Evolutionary conservation across 2,888 invertebrate genomes (phyloP), one percentile per base, ranked within the genome.

Genomic region (Notodonta ziczac): DNA sequence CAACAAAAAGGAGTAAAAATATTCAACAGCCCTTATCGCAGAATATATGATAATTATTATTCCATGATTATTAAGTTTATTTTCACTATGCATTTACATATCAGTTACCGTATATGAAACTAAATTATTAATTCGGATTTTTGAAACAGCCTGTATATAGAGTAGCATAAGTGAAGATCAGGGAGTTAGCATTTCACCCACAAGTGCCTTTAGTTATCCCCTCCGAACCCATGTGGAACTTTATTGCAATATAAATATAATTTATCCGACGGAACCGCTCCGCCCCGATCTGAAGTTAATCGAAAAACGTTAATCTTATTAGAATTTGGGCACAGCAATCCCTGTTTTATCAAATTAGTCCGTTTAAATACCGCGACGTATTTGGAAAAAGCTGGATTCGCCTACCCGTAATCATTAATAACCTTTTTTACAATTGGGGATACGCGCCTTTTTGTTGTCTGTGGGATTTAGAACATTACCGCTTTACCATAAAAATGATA

Each of bases 271-370:
- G 56, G 64, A 57, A 55, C 66, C 62, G n/a, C 62, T 62, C 51
- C 55, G 40, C 12, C 64, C 63, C 61, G 52, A 57, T 66, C 42
- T 40, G 61, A 65, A 67, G 53, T 67, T 73, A 70, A 76, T 73
- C 60, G 67, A 70, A 73, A 72, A 73, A 76, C 63, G 67, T 76
- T 73, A 76, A 73, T 73, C 68, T 63, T 70, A 55, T 67, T 64
- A 70, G 55, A 67, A 63, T 58, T 63, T 63, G 60, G 51, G 40
- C 56, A 32, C 56, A 58, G 59, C 59, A 56, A 58, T 39, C 57
- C 58, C 39, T 60, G 60, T 55, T 64, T 64, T 61, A 70, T 70
- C 68, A 65, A 76, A 74, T 70, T 66, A 70, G 57, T 65, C n/a
- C 52, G 32, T 32, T 52, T 52, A 52, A 52, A 24, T 32, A 32